These are phyloP conservation scores for Proales similis DNA, from an alignment of 1,140 invertebrate species.

Conservation along the genomic window DNA sequence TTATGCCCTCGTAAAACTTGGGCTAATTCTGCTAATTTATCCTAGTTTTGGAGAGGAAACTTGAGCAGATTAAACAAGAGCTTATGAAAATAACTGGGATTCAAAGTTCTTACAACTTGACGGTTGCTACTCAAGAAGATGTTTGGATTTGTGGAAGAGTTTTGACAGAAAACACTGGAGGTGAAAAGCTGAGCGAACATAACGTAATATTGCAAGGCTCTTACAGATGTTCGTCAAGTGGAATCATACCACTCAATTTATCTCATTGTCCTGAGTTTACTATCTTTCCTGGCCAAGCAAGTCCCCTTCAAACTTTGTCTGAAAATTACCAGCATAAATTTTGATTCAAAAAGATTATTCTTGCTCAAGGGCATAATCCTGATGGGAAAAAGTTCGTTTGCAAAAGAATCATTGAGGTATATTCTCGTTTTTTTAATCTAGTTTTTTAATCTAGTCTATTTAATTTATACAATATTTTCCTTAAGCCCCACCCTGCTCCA, in stretches of 20 bases:
- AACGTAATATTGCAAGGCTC: conserved; percentile 33
- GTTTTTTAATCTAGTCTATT: not conserved
- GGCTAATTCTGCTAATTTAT: not conserved
- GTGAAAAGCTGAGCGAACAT: conserved; percentile 30
- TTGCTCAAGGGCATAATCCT: conserved; percentile 24
- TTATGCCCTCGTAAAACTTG: not conserved
- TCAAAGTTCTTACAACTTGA: conserved; percentile 19
- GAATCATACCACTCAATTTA: conserved; percentile 22
- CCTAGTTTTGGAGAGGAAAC: conserved; percentile 9
- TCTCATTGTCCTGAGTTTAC: conserved; percentile 16
- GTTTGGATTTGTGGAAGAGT: conserved; percentile 35
- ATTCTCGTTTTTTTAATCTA: too few species aligned
- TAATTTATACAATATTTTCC: not conserved
- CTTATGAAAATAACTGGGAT: conserved; percentile 24
- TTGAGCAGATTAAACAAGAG: conserved; percentile 21
- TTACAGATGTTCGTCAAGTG: conserved; percentile 26
- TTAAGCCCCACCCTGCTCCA: conserved; percentile 9
- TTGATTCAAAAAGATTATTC: conserved; percentile 7
- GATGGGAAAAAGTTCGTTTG: conserved; percentile 28
- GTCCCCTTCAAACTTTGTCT: not conserved
- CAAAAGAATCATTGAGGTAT: conserved; percentile 31
- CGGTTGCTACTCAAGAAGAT: conserved; percentile 31
- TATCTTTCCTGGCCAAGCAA: conserved; percentile 36
- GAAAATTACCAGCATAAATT: not conserved
- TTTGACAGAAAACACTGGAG: conserved; percentile 29